Evolutionary conservation across 2,888 invertebrate species (phyloP).

Genomic region (Eulithis prunata): DNA sequence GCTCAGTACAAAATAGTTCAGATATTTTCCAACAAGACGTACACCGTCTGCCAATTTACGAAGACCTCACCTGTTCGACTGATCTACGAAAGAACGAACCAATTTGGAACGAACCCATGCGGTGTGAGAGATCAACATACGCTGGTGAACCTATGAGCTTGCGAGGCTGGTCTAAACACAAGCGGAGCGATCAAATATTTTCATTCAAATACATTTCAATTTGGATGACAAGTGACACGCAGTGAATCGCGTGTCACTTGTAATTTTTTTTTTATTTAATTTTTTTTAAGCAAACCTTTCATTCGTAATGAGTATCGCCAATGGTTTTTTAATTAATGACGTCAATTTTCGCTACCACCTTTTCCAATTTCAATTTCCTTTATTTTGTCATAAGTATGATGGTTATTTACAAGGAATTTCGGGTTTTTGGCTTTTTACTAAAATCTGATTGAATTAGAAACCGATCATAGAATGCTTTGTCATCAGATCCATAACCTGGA

Average conservation of each 20-base stretch:
- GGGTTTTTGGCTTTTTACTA: too few species aligned
- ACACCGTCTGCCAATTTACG: conserved; percentile 11
- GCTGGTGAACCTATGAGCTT: conserved; percentile 20
- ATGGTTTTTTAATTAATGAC: too few species aligned
- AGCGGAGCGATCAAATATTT: conserved; percentile 10
- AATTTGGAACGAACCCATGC: conserved; percentile 13
- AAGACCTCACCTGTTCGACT: conserved; percentile 23
- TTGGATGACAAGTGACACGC: not conserved
- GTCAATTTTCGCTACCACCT: too few species aligned
- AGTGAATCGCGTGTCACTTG: not conserved
- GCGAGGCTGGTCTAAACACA: conserved; percentile 9
- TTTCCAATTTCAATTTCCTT: too few species aligned
- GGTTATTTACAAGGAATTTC: too few species aligned
- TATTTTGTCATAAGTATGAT: too few species aligned
- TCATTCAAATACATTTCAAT: not conserved
- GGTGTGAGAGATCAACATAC: conserved; percentile 19
- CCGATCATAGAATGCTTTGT: too few species aligned
- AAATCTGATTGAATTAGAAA: too few species aligned
- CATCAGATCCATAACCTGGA: too few species aligned
- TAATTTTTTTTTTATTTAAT: too few species aligned
- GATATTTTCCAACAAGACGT: conserved; percentile 2
- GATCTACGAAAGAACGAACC: conserved; percentile 2
- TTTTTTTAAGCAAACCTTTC: too few species aligned
- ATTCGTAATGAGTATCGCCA: too few species aligned
- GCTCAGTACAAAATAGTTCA: not conserved